A percentile compares a stretch with the other conserved stretches of the same genome.
Evolutionary conservation across 2,888 invertebrate genomes (phyloP).

Genomic region (Disparrhopalites patrizii): DNA sequence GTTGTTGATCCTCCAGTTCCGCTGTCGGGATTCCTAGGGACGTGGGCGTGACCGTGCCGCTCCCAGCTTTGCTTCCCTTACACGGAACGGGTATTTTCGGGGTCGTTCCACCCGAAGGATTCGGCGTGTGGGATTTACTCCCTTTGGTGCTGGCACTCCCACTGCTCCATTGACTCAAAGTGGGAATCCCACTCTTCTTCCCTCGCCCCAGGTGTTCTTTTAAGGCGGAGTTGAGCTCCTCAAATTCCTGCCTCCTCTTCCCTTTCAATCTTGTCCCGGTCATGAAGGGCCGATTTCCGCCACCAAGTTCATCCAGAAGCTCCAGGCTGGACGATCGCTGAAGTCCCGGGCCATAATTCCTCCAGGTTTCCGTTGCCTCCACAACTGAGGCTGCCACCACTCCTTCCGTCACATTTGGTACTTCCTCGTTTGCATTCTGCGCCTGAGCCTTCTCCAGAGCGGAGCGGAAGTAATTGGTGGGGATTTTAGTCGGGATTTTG

Average conservation of each 20-base stretch:
- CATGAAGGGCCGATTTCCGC: too few species aligned
- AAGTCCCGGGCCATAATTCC: not conserved
- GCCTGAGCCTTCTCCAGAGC: not conserved
- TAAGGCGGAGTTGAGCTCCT: not conserved
- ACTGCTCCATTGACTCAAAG: too few species aligned
- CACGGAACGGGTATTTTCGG: too few species aligned
- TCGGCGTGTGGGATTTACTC: too few species aligned
- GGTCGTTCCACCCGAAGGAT: too few species aligned
- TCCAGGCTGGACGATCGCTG: conserved; percentile 5
- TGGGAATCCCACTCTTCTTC: not conserved
- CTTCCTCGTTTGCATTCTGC: not conserved
- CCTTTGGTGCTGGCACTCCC: too few species aligned
- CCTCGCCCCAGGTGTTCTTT: not conserved
- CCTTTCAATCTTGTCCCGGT: not conserved
- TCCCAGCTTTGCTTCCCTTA: too few species aligned
- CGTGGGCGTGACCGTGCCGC: too few species aligned
- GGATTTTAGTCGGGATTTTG: not conserved
- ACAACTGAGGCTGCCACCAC: not conserved
- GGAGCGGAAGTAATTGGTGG: not conserved
- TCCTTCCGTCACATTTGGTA: not conserved
- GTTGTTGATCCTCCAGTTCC: too few species aligned
- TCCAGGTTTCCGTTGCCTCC: not conserved
- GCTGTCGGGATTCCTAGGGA: too few species aligned
- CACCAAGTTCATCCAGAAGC: not conserved
- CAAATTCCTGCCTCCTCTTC: conserved; percentile 19